These are phyloP conservation scores for Sarcophaga carnaria DNA, from an alignment of 2,888 invertebrate genomes.

Conservation along the genomic window DNA sequence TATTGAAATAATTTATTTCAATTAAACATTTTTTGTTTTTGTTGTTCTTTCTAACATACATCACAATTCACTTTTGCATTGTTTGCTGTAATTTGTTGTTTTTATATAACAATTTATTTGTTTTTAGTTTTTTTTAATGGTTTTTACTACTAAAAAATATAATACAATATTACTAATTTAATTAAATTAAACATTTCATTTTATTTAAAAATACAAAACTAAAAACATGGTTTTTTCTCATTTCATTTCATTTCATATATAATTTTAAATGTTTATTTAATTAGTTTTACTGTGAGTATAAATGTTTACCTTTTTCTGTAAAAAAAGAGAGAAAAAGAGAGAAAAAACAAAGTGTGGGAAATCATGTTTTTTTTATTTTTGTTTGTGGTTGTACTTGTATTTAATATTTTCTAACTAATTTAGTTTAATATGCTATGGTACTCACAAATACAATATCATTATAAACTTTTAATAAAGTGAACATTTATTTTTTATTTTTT, in stretches of 20 bases:
- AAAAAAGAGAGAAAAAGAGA: too few relatives aligned
- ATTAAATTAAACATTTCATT: not conserved
- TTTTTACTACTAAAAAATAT: slow-evolving; percentile 38
- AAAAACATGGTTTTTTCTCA: too few relatives aligned
- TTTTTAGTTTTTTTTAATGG: not conserved
- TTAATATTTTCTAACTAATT: slow-evolving; percentile 23
- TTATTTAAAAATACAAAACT: too few relatives aligned
- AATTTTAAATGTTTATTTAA: too few relatives aligned
- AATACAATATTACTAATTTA: slow-evolving; percentile 32
- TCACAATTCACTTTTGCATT: slow-evolving; percentile 70
- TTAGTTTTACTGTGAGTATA: too few relatives aligned
- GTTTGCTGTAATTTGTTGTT: slow-evolving; percentile 36
- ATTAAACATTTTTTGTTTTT: slow-evolving; percentile 37
- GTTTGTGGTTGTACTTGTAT: not conserved
- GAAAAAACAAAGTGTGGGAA: too few relatives aligned
- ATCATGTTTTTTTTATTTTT: too few relatives aligned
- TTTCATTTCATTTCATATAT: too few relatives aligned
- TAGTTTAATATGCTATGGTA: slow-evolving; percentile 22
- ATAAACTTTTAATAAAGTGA: slow-evolving; percentile 2
- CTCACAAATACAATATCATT: slow-evolving; percentile 32
- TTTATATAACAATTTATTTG: not conserved
- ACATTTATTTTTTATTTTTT: too few relatives aligned
- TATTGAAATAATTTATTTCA: slow-evolving; percentile 52
- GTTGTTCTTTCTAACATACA: slow-evolving; percentile 54
- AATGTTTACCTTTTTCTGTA: too few relatives aligned